Evolutionary conservation across 2,113 vertebrate genomes (phyloP).

Genomic region (Synchiropus splendidus): DNA sequence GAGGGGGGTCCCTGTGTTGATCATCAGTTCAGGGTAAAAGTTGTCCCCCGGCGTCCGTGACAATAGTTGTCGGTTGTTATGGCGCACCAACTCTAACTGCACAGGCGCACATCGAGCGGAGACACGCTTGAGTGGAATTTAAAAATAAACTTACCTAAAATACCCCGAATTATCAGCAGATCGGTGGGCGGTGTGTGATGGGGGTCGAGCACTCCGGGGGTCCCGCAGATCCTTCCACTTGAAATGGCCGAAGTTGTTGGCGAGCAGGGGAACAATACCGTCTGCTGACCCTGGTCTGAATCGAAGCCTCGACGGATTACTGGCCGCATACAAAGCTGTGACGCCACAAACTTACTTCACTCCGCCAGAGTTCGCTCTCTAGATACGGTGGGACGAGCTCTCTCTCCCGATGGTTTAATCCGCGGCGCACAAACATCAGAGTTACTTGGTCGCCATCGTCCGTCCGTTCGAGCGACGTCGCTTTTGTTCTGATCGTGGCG

Average conservation of each 20-base stretch:
- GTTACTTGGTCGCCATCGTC: slow-evolving; percentile 14
- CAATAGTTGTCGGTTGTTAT: slow-evolving; percentile 50
- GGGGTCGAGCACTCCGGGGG: slow-evolving; percentile 1
- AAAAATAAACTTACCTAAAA: slow-evolving; percentile 66
- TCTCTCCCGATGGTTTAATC: no score
- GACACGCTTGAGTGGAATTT: slow-evolving; percentile 57
- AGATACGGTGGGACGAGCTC: no score
- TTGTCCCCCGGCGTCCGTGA: slow-evolving; percentile 29
- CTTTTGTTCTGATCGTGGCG: slow-evolving; percentile 66
- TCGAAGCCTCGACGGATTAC: slow-evolving; percentile 49
- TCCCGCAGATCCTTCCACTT: slow-evolving; percentile 1
- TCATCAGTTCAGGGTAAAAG: slow-evolving; percentile 17
- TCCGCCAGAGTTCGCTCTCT: slow-evolving; percentile 34
- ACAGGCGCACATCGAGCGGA: slow-evolving; percentile 59
- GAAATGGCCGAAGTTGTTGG: slow-evolving; percentile 36
- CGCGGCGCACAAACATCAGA: no score
- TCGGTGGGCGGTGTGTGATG: not conserved
- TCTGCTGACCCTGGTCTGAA: slow-evolving; percentile 56
- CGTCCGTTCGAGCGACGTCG: slow-evolving; percentile 50
- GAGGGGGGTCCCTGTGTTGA: not conserved
- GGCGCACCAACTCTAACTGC: slow-evolving; percentile 57
- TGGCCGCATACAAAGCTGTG: slow-evolving; percentile 40
- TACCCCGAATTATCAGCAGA: slow-evolving; percentile 16
- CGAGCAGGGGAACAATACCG: slow-evolving; percentile 43
- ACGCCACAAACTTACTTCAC: slow-evolving; percentile 50